Conservation (phyloP, 2,113 vertebrate genomes). For the Phrynocephalus versicolor region DNA sequence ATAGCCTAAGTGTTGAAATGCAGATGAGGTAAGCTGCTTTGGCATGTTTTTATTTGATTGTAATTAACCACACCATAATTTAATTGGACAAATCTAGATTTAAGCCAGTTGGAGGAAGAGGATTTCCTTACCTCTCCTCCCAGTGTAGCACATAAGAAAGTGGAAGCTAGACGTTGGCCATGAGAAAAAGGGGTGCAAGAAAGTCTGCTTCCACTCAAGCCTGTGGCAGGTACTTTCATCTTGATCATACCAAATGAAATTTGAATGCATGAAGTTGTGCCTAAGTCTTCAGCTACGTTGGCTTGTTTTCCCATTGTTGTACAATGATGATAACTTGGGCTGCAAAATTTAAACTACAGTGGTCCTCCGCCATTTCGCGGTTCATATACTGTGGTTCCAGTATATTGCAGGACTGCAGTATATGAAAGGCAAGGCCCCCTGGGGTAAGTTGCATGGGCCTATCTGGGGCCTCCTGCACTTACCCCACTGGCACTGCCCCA, state of each 20-base stretch:
- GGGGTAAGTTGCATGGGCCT: too few species aligned
- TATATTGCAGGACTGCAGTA: too few species aligned
- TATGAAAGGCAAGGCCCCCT: too few species aligned
- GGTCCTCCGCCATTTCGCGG: too few species aligned
- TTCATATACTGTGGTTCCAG: too few species aligned
- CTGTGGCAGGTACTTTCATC: background rate
- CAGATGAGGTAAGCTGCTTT: conserved; percentile 88
- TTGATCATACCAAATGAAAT: background rate
- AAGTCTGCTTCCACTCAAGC: background rate
- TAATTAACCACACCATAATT: background rate
- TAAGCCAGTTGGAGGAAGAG: background rate
- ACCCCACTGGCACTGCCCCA: too few species aligned
- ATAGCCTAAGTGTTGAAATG: conserved; percentile 96
- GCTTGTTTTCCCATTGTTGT: background rate
- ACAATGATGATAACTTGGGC: background rate
- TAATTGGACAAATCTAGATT: background rate
- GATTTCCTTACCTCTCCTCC: background rate
- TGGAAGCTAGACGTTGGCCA: background rate
- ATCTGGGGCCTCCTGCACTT: too few species aligned
- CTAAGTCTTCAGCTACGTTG: too few species aligned
- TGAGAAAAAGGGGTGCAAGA: background rate
- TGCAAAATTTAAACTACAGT: background rate
- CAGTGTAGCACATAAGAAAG: background rate
- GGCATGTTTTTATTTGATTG: background rate
- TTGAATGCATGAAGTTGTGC: too few species aligned